Conservation (phyloP, 1,140 invertebrate species). For the Zaprionus ornatus region DNA sequence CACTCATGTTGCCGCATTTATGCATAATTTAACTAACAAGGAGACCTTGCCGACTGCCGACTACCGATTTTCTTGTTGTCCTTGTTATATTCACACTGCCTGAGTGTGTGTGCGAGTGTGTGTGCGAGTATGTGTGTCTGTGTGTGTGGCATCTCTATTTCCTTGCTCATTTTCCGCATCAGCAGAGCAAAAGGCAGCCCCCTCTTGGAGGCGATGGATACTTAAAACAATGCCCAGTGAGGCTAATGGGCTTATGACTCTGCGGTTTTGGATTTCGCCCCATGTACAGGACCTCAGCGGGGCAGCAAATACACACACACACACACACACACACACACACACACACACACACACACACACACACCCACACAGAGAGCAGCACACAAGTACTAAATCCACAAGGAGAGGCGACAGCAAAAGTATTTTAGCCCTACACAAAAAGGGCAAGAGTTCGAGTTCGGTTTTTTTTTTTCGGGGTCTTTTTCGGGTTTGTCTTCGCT, state of each 20-base stretch:
- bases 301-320: background rate
- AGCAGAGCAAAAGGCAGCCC: conserved; percentile 71
- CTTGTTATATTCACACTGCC: conserved; percentile 50
- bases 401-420: conserved; percentile 21
- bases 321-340: conserved; percentile 19
- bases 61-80: conserved; percentile 47
- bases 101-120: conserved; percentile 22
- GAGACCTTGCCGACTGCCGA: conserved; percentile 48
- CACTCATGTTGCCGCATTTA: conserved; percentile 49
- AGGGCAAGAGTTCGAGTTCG: conserved; percentile 51
- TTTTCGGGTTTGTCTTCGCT: conserved; percentile 32
- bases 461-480: conserved; percentile 1
- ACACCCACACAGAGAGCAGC: conserved; percentile 33
- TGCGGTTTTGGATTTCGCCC: conserved; percentile 57
- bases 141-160: conserved; percentile 50
- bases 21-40: conserved; percentile 80
- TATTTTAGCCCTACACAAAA: conserved; percentile 55
- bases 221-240: conserved; percentile 40
- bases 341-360: conserved; percentile 15
- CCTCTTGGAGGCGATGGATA: conserved; percentile 33
- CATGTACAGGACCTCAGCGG: conserved; percentile 7
- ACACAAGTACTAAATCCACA: conserved; percentile 10
- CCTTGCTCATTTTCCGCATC: conserved; percentile 77
- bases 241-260: conserved; percentile 79
- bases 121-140: conserved; percentile 21